Base-by-base conservation (phyloP, 2,888 invertebrate species). In the Amphipoea lucens region DNA sequence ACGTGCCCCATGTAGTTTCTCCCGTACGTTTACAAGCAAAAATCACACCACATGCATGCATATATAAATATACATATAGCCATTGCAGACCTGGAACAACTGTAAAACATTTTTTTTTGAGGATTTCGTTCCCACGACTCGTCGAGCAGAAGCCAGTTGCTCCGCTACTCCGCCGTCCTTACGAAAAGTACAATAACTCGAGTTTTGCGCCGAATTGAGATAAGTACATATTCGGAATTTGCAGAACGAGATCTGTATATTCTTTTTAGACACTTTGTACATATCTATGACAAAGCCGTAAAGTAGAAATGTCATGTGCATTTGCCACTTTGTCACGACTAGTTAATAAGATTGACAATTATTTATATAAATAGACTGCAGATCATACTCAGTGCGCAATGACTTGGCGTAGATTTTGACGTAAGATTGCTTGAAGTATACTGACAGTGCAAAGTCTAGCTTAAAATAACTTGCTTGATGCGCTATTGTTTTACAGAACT, bases 331-430 rank as follows among this genome's bases (percentile, higher is more conserved):
- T 45, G 45, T 75, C 57, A 72, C 57, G 23, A 75, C 45, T 36
- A 20, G n/a, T 0, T 71, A 60, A 57, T 71, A 60, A 72, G 7
- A n/a, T 48, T 62, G 60, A 48, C n/a, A 62, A 71, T 23, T 62
- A 60, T 20, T 23, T 36, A 75, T 12, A 0, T n/a, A 72, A 3
- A 17, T 72, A 76, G n/a, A 72, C 17, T n/a, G 7, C 57, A 72
- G 36, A 76, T 72, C 57, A 57, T 60, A 60, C 36, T n/a, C 36
- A 72, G 45, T 48, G 66, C 36, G 29, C 60, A 60, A 29, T 51
- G 20, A n/a, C n/a, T 75, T 57, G 45, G 2, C 17, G 12, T 12
- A 63, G 29, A 54, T 54, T 54, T 54, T 75, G 51, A 68, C 40
- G 11, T 29, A 14, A 11, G 36, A 77, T 74, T 75, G 29, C 42